A percentile compares a stretch with the other conserved stretches of the same genome.
phyloP scores from a whole-genome alignment of 2,113 vertebrate genomes.

The Megaceryle torquata region DNA sequence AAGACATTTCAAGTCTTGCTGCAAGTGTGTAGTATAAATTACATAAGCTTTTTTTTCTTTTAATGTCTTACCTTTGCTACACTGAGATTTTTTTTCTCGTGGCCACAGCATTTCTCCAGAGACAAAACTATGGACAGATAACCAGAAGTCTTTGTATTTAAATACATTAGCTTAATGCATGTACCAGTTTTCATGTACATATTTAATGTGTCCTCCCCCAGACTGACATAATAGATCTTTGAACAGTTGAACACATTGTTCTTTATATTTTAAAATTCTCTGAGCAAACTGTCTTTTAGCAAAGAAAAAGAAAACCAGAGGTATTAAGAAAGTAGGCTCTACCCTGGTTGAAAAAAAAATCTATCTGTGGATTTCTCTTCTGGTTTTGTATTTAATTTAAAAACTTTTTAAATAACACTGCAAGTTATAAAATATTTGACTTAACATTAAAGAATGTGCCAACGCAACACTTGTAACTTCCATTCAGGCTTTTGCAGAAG shows the following conservation, averaged over 20 bases:
- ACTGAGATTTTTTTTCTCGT: not conserved
- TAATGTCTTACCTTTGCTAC: not conserved
- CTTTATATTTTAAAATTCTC: not conserved
- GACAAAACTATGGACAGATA: not conserved
- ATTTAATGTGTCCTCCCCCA: not conserved
- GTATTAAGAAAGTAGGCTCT: not conserved
- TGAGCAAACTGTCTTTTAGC: not conserved
- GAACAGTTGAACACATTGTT: not conserved
- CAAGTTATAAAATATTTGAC: slow-evolving; percentile 17
- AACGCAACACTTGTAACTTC: not conserved
- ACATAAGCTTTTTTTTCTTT: not conserved
- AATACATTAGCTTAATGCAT: not conserved
- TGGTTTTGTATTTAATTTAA: not conserved
- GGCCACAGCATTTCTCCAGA: not conserved
- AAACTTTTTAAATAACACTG: slow-evolving; percentile 21
- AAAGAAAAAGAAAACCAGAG: not conserved
- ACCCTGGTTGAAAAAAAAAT: not conserved
- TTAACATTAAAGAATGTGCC: not conserved
- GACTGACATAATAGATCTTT: not conserved
- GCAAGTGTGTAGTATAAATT: not conserved
- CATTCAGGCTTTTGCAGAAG: not conserved
- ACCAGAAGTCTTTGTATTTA: not conserved
- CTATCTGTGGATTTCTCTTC: not conserved
- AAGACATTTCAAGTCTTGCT: not conserved
- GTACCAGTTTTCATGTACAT: not conserved